Conservation (phyloP, 2,888 invertebrate genomes). For the Epirrita christyi region DNA sequence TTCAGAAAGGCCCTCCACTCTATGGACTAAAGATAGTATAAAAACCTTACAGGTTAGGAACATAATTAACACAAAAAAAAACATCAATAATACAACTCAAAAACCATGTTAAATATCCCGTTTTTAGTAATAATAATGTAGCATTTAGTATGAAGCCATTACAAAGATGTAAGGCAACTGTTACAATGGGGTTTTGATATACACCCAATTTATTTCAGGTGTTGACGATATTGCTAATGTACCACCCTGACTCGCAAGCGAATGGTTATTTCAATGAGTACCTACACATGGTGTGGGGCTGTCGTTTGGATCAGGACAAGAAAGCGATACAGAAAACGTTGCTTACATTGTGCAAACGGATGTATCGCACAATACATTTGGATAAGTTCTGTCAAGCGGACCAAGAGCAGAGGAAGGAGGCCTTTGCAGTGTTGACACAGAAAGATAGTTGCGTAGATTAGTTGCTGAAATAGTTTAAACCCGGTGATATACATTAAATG, state of each 20-base stretch:
- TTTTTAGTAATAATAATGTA: no score
- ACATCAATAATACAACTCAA: no score
- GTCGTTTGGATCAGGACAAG: constrained; percentile 65
- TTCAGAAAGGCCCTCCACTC: no score
- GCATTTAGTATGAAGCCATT: no score
- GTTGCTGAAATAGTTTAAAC: not conserved
- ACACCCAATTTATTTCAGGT: constrained; percentile 58
- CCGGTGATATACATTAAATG: no score
- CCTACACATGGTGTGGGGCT: constrained; percentile 69
- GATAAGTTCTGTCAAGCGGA: not conserved
- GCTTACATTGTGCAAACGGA: constrained; percentile 58
- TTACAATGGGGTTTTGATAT: no score
- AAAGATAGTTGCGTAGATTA: not conserved
- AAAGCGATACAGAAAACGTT: constrained; percentile 67
- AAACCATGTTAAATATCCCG: no score
- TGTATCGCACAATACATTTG: constrained; percentile 31
- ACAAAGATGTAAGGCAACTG: no score
- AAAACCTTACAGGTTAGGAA: no score
- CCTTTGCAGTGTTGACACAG: constrained; percentile 2
- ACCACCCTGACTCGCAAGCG: constrained; percentile 67
- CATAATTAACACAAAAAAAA: no score
- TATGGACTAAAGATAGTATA: no score
- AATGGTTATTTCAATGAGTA: constrained; percentile 63
- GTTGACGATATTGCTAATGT: constrained; percentile 66
- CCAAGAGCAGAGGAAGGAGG: constrained; percentile 1